Percentiles rank a stretch among this genome's conserved stretches.
phyloP scores from a whole-genome alignment of 2,888 invertebrate genomes.

The Hoplodrina ambigua region DNA sequence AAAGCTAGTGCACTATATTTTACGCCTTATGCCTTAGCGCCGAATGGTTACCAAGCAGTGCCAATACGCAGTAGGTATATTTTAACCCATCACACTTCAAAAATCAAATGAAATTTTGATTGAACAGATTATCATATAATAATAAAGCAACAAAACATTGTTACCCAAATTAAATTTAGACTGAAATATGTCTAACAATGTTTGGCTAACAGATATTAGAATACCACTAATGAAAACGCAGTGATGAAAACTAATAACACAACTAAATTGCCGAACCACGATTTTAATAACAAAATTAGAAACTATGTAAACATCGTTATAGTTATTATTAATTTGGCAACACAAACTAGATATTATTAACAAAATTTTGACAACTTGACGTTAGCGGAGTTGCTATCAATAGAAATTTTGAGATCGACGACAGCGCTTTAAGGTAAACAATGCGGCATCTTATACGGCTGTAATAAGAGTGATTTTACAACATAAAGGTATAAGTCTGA shows the following conservation, averaged over 20 bases:
- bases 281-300: constrained; percentile 39
- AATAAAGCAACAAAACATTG: background rate
- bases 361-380: constrained; percentile 19
- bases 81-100: background rate
- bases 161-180: constrained; percentile 21
- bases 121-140: background rate
- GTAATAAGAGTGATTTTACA: no score
- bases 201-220: constrained; percentile 23
- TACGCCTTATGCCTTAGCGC: no score
- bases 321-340: constrained; percentile 44
- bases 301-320: constrained; percentile 28
- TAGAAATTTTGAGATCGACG: constrained; percentile 18
- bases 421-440: background rate
- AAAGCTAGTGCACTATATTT: no score
- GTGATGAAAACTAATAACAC: constrained; percentile 44
- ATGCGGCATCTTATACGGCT: no score
- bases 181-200: constrained; percentile 9
- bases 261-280: constrained; percentile 21
- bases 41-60: no score
- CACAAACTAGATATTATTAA: constrained; percentile 26
- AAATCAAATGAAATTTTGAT: background rate
- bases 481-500: no score
- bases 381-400: constrained; percentile 10
- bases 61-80: no score
- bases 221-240: constrained; percentile 35